Evolutionary conservation across 2,888 invertebrate genomes (phyloP).

Genomic region (Meandrusa payeni): DNA sequence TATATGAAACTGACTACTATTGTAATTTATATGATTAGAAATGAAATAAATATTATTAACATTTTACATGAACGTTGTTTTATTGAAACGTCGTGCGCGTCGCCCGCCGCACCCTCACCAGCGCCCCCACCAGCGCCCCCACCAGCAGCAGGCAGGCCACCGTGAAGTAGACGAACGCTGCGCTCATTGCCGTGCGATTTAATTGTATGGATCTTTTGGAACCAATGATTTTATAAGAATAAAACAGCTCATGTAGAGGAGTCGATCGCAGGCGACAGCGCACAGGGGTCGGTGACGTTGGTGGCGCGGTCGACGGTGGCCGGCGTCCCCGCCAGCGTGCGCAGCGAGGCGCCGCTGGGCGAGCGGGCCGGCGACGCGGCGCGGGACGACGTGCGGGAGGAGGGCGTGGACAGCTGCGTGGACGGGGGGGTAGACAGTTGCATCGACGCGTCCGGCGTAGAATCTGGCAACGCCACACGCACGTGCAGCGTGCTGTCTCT

Average conservation of each 20-base stretch:
- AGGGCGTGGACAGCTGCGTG: conserved; percentile 38
- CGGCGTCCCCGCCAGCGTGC: conserved; percentile 60
- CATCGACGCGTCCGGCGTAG: conserved; percentile 35
- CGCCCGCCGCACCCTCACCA: no score
- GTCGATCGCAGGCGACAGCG: conserved; percentile 42
- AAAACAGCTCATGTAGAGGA: conserved; percentile 27
- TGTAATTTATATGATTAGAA: conserved; percentile 61
- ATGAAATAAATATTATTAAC: conserved; percentile 71
- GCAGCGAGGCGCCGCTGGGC: conserved; percentile 37
- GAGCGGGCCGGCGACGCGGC: conserved; percentile 41
- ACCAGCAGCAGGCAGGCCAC: no score
- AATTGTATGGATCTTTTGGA: no score
- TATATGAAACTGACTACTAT: conserved; percentile 57
- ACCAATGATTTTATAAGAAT: background rate
- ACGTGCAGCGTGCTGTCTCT: conserved; percentile 70
- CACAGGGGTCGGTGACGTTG: conserved; percentile 52
- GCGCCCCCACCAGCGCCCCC: no score
- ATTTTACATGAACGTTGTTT: conserved; percentile 34
- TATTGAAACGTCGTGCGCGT: no score
- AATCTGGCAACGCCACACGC: conserved; percentile 56
- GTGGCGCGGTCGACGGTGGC: conserved; percentile 65
- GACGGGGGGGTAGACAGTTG: conserved; percentile 37
- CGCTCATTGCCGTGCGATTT: conserved; percentile 31
- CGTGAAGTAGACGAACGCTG: conserved; percentile 34
- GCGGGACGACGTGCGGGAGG: conserved; percentile 40